A percentile compares a stretch with the other conserved stretches of the same genome.
phyloP scores from a whole-genome alignment of 2,113 vertebrate genomes.

The Megalops atlanticus region DNA sequence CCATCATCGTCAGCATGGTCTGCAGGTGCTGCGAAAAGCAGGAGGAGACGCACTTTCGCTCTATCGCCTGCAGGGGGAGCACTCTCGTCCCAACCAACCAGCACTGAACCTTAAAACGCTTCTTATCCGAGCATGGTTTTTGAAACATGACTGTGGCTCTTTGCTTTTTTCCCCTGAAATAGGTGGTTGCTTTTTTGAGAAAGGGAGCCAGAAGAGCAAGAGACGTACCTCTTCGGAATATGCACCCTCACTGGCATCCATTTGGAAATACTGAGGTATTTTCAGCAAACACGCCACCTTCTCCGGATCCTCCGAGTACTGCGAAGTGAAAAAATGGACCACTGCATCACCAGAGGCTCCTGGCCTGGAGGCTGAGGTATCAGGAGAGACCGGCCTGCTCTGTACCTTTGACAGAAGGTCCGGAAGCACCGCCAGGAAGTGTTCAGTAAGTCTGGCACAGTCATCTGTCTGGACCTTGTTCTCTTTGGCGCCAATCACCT shows the following conservation, averaged over 20 bases:
- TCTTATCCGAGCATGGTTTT: neutral
- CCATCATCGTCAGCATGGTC: constrained; percentile 71
- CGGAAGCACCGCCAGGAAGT: constrained; percentile 78
- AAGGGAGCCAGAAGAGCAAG: neutral
- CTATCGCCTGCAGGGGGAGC: constrained; percentile 6
- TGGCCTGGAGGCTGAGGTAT: neutral
- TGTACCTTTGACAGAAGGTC: constrained; percentile 83
- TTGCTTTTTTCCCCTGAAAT: no score
- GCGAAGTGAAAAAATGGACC: constrained; percentile 45
- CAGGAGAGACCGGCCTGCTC: neutral
- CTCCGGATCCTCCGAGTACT: constrained; percentile 79
- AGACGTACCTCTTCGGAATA: constrained; percentile 65
- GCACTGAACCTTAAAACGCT: neutral
- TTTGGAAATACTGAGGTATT: constrained; percentile 82
- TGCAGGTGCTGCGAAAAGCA: constrained; percentile 66
- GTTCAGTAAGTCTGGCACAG: constrained; percentile 79
- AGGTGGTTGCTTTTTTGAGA: neutral
- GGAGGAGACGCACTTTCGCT: neutral
- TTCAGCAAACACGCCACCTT: constrained; percentile 77
- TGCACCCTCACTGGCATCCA: constrained; percentile 60
- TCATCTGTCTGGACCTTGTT: constrained; percentile 81
- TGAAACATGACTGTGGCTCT: no score
- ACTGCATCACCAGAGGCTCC: neutral
- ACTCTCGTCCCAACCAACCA: neutral
- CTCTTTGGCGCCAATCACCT: constrained; percentile 74